phyloP scores from a whole-genome alignment of 2,113 vertebrate species.

The Rhegmatorhina hoffmannsi region DNA sequence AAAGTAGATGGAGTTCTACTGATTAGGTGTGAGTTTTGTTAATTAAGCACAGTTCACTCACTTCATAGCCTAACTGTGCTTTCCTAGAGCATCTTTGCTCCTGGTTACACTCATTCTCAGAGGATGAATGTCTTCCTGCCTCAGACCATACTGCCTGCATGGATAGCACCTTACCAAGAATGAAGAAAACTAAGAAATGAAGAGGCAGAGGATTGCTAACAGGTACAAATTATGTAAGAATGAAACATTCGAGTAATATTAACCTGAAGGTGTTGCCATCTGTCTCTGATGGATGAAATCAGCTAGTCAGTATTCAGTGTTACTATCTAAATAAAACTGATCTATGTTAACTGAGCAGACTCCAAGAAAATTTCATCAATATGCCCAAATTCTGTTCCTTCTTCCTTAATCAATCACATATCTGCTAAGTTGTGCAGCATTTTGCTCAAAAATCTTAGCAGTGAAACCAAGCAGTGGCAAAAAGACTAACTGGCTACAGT shows the following conservation, averaged over 20 bases:
- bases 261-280: slow-evolving; percentile 53
- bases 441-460: slow-evolving; percentile 60
- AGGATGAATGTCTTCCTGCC: neutral
- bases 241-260: slow-evolving; percentile 67
- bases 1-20: neutral
- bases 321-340: slow-evolving; percentile 76
- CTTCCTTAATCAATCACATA: slow-evolving; percentile 74
- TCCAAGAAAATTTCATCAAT: slow-evolving; percentile 61
- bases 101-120: neutral
- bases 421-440: slow-evolving; percentile 56
- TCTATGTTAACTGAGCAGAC: slow-evolving; percentile 67
- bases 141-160: neutral
- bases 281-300: slow-evolving; percentile 32
- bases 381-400: slow-evolving; percentile 67
- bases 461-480: slow-evolving; percentile 61
- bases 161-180: neutral
- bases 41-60: neutral
- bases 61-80: accelerated
- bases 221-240: slow-evolving; percentile 73
- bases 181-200: neutral
- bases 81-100: neutral
- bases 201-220: neutral
- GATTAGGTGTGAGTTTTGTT: neutral
- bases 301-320: slow-evolving; percentile 70
- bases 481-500: slow-evolving; percentile 76